Conservation (phyloP, 2,113 vertebrate genomes). For the Telmatochromis sp. region DNA sequence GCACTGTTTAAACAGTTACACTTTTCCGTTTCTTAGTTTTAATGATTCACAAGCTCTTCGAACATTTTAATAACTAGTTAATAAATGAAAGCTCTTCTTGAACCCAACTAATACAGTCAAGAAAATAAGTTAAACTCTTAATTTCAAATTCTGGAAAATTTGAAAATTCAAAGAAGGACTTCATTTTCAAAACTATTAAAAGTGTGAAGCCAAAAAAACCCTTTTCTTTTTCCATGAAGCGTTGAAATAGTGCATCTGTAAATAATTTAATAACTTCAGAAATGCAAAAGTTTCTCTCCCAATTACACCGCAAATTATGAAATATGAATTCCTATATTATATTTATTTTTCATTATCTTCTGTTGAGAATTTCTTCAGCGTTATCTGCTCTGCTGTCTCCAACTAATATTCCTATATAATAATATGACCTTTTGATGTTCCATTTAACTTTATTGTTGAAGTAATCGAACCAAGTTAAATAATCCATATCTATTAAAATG, state of each 20-base stretch:
- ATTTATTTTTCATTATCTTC: neutral
- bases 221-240: neutral
- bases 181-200: neutral
- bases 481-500: neutral
- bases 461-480: slow-evolving; percentile 3
- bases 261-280: neutral
- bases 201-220: neutral
- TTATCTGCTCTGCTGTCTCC: neutral
- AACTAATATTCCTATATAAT: neutral
- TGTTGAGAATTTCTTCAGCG: neutral
- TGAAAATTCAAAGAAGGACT: neutral
- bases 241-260: neutral
- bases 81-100: neutral
- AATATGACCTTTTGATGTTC: neutral
- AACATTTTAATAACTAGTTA: neutral
- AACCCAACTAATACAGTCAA: neutral
- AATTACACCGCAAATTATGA: neutral
- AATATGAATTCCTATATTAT: neutral
- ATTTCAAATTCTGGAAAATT: neutral
- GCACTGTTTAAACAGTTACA: neutral
- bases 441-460: neutral
- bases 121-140: neutral
- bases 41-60: neutral
- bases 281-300: neutral
- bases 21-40: neutral